Evolutionary conservation across 2,113 vertebrate species (phyloP).

Genomic region (Chloebia gouldiae): DNA sequence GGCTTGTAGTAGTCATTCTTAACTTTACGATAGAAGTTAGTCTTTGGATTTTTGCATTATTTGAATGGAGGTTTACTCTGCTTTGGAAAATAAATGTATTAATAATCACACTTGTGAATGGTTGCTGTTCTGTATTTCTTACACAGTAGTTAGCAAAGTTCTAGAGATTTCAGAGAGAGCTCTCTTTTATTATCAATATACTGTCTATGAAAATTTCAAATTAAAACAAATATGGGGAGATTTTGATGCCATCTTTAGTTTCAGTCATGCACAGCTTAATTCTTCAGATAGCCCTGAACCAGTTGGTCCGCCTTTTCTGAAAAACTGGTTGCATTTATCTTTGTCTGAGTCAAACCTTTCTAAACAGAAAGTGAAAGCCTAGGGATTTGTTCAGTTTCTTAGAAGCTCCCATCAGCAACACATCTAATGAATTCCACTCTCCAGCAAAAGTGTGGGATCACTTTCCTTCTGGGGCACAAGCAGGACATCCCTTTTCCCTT

Average conservation of each 20-base stretch:
- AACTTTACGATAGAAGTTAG: not conserved
- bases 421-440: not conserved
- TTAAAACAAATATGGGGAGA: not conserved
- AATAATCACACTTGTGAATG: not conserved
- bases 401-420: not conserved
- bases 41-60: not conserved
- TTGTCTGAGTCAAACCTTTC: not conserved
- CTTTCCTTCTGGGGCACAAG: not conserved
- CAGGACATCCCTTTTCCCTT: not conserved
- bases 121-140: not conserved
- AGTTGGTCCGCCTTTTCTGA: not conserved
- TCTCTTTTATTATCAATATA: not conserved
- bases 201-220: not conserved
- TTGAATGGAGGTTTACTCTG: not conserved
- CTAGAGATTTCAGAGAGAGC: not conserved
- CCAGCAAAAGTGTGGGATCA: not conserved
- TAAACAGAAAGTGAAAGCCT: not conserved
- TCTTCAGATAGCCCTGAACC: not conserved
- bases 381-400: not conserved
- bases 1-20: not conserved
- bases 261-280: not conserved
- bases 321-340: not conserved
- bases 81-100: not conserved
- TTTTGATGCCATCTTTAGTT: not conserved
- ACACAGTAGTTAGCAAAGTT: not conserved